Base-by-base conservation (phyloP, 2,113 vertebrate genomes). In the Sylvicapra grimmia region DNA sequence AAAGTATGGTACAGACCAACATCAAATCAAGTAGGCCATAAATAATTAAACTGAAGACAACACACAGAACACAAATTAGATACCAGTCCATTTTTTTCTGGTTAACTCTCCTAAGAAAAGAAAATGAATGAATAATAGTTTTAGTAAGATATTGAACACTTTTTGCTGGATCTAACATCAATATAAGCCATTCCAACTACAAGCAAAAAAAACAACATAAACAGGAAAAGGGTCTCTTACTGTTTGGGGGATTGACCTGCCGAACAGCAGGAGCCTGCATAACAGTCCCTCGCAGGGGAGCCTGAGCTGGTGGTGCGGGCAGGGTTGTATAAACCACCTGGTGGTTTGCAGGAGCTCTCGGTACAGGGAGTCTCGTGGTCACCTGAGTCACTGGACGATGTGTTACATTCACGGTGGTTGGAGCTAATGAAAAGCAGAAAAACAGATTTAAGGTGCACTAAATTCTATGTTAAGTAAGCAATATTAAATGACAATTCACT, bases 261-360 rank as follows among this genome's bases (percentile, higher is more conserved):
- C 99, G 98, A 86, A 99, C 98, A 93, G 98, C 93, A 94, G 99
- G 98, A 97, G 88, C 98, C 86, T 98, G 98, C 98, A 99, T 98
- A 86, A 99, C 98, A 83, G 99, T 93, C 90, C 98, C 99, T 97
- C 99, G 98, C 1, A 99, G 97, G 49, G 99, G 98, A 94, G 97
- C 98, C 97, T 98, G 99, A 77, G 98, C 94, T 94, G 99, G 97
- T 82, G 99, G 98, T 84, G 99, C 98, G 59, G 99, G 98, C 86
- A 99, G 97, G 40, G 98, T 97, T 92, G 99, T 99, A 93, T 99
- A 99, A 89, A 99, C 99, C 96, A 99, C 98, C 58, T 99, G 99
- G 54, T 99, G 99, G 93, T 98, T 99, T 84, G 97, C 14, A 95
- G 98, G 98, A 51, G 97, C 61, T 98, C 99, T 98, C 58, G 99